A percentile compares a stretch with the other conserved stretches of the same genome.
Evolutionary conservation across 2,888 invertebrate genomes (phyloP).

Genomic region (Notocelia uddmanniana): DNA sequence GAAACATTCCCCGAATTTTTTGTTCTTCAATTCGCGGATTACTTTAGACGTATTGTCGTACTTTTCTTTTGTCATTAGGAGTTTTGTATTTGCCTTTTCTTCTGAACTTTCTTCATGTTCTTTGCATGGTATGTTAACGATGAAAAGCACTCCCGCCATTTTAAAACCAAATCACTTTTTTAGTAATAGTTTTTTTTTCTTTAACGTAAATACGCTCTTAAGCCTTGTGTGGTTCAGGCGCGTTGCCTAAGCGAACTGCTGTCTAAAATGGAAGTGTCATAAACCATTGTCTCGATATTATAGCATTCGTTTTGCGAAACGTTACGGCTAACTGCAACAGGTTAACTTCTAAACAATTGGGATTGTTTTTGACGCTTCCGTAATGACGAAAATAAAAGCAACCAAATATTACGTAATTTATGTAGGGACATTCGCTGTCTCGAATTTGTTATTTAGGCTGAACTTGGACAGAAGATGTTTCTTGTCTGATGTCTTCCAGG

Average conservation of each 20-base stretch:
- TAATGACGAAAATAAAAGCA: not conserved
- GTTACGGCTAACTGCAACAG: conserved; percentile 46
- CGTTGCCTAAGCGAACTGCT: conserved; percentile 16
- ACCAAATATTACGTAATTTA: not conserved
- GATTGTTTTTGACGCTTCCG: conserved; percentile 3
- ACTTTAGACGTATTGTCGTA: conserved; percentile 55
- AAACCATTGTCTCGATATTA: conserved; percentile 42
- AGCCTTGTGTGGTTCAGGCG: not conserved
- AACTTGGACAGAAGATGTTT: too few relatives aligned
- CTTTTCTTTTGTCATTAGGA: conserved; percentile 56
- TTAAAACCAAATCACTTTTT: not conserved
- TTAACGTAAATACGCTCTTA: not conserved
- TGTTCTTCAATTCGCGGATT: conserved; percentile 58
- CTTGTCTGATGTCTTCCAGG: too few relatives aligned
- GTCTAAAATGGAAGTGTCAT: conserved; percentile 31
- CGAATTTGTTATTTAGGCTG: too few relatives aligned
- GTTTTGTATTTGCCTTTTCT: conserved; percentile 53
- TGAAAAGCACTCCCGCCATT: conserved; percentile 86
- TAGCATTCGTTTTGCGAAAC: conserved; percentile 46
- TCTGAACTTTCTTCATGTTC: conserved; percentile 74
- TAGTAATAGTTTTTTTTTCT: not conserved
- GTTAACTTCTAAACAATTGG: conserved; percentile 51
- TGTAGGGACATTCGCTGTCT: not conserved
- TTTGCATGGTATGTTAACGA: conserved; percentile 85
- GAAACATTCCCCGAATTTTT: conserved; percentile 53